Conservation (phyloP, 2,113 vertebrate species). For the Oplegnathus fasciatus region DNA sequence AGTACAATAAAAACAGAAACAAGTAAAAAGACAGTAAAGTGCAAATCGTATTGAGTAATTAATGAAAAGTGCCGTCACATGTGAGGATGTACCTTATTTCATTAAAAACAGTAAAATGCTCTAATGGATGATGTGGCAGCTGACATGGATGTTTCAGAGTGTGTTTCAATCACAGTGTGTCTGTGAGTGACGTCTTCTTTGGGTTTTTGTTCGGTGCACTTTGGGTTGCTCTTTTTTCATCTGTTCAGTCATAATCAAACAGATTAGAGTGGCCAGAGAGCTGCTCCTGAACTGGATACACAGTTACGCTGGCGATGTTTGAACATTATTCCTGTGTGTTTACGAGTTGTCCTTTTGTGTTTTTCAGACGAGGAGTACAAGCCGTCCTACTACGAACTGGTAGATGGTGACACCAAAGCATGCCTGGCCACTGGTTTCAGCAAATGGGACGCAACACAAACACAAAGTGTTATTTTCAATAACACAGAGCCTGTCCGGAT, state of each 20-base stretch:
- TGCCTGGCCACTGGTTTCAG: conserved; percentile 80
- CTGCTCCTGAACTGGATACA: neutral
- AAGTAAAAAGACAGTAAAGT: no score
- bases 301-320: neutral
- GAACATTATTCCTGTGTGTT: neutral
- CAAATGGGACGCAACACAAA: fast-evolving
- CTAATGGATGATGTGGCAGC: neutral
- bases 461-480: no score
- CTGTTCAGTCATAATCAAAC: neutral
- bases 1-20: neutral
- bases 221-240: no score
- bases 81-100: neutral
- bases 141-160: neutral
- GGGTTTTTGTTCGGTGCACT: neutral
- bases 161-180: conserved; percentile 9
- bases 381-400: conserved; percentile 24
- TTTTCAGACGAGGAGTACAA: neutral
- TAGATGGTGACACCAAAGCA: fast-evolving
- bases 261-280: neutral
- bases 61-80: neutral
- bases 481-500: neutral
- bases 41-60: neutral
- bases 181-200: neutral
- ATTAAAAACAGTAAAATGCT: neutral
- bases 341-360: conserved; percentile 14